Base-by-base conservation (phyloP, 2,797 vertebrate genomes). In the Merluccius polli region DNA sequence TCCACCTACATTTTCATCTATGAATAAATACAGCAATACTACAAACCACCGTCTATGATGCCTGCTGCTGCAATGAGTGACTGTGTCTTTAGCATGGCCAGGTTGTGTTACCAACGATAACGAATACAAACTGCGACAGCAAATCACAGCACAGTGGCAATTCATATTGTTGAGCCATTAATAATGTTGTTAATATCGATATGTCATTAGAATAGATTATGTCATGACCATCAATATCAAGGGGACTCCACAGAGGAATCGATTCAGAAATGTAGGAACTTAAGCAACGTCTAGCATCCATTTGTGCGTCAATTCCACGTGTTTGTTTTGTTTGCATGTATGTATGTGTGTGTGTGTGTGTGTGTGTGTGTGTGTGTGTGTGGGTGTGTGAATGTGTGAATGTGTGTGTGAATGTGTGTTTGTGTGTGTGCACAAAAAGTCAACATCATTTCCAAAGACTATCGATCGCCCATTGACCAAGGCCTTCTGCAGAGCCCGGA, bases 401-500 rank as follows among this genome's bases (percentile, higher is more conserved):
- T 52, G 29, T 16, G 35, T 18, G 30, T 12, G 24, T 52, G 15
- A 30, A 33, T 63, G 29, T 73, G 31, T 32, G 33, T 70, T 71
- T 27, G 71, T 73, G 29, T 69, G 65, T 41, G 35, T 77, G 82
- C 70, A 78, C 81, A 81, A 73, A 79, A 85, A 82, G 83, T 72
- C 71, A 80, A 82, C 81, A 80, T 72, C 81, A 77, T 86, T 88
- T 89, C 87, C 83, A 88, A 73, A 85, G 81, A 78, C 74, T 78
- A 92, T 92, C 88, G 92, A 93, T 94, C 92, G 90, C 87, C 81
- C 82, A 87, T 89, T 78, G 83, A 73, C 85, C 83, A 81, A 77
- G 80, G 76, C 31, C 84, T 78, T 80, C 82, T 73, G 73, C 79
- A 75, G 81, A 87, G 84, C 85, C 84, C 24, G 24, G 81, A 87